These are phyloP conservation scores for Molorchus minor DNA, from an alignment of 2,888 invertebrate species.

Conservation along the genomic window DNA sequence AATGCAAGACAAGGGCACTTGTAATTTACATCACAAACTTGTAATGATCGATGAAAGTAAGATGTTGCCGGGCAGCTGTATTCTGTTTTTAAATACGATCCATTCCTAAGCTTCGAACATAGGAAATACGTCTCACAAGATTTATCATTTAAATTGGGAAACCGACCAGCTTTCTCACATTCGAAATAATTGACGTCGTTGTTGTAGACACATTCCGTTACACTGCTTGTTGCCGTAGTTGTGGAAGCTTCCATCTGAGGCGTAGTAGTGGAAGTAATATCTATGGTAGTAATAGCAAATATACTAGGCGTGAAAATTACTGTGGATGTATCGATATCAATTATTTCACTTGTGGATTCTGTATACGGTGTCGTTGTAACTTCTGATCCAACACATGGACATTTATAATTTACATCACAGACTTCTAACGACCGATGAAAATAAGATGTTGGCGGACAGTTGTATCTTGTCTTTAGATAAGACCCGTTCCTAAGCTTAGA, in stretches of 20 bases:
- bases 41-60: constrained; percentile 60
- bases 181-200: constrained; percentile 22
- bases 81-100: constrained; percentile 2
- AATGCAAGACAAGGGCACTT: constrained; percentile 54
- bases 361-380: not conserved
- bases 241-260: no score
- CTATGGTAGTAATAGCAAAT: no score
- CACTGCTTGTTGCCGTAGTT: no score
- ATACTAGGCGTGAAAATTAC: no score
- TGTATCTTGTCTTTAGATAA: constrained; percentile 43
- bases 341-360: not conserved
- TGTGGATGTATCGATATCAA: no score
- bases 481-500: constrained; percentile 54
- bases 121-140: constrained; percentile 62
- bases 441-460: constrained; percentile 35
- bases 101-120: constrained; percentile 46
- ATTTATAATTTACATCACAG: constrained; percentile 62
- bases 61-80: constrained; percentile 6
- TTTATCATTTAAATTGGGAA: constrained; percentile 42
- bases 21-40: constrained; percentile 60
- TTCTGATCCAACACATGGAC: constrained; percentile 43
- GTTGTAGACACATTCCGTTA: constrained; percentile 8
- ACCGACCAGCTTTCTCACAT: constrained; percentile 34
- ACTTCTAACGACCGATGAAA: constrained; percentile 59
- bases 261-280: no score